Base-by-base conservation (phyloP, 2,888 invertebrate genomes). In the Unio delphinus region DNA sequence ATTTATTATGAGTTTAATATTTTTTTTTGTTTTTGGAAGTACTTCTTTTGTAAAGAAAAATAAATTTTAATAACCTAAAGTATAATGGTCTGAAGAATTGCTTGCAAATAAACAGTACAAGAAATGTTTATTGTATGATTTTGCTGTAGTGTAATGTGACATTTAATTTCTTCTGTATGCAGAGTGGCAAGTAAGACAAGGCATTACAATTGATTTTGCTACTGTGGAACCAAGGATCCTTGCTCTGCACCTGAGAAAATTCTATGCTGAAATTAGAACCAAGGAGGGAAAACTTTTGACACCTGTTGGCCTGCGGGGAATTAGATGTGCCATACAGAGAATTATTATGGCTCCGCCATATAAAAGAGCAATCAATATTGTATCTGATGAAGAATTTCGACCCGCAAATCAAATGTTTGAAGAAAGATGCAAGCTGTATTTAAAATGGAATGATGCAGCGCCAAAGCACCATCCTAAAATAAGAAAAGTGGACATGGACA, bases 391-490 rank as follows among this genome's bases (percentile, higher is more conserved):
- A 54, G 18, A 23, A 63, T 63, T 63, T 28, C 20, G n/a, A 15
- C 20, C 26, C 26, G 55, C 54, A 26, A 63, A 63, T n/a, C 23
- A 54, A 63, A 54, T 54, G n/a, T 63, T 63, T n/a, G 63, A 63
- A 54, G 63, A 54, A 45, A 63, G 54, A 55, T 63, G 63, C 63
- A 63, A 63, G n/a, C 17, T 28, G 54, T 54, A 63, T 63, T 54
- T 63, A 11, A 54, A 63, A 54, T 23, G 55, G 26, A 54, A 45
- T 55, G 55, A 63, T 20, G 55, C 63, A 55, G 45, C 15, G 55
- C 63, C 54, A 54, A 63, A 55, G 54, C 62, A 63, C 63, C 30
- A n/a, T 26, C 63, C 63, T 23, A 55, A 54, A 54, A 54, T 63
- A 55, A 28, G 28, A 54, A n/a, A 45, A 54, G 28, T 54, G 11